Evolutionary conservation across 2,888 invertebrate species (phyloP), one percentile per base, ranked within the genome.

Genomic region (Pelosia muscerda): DNA sequence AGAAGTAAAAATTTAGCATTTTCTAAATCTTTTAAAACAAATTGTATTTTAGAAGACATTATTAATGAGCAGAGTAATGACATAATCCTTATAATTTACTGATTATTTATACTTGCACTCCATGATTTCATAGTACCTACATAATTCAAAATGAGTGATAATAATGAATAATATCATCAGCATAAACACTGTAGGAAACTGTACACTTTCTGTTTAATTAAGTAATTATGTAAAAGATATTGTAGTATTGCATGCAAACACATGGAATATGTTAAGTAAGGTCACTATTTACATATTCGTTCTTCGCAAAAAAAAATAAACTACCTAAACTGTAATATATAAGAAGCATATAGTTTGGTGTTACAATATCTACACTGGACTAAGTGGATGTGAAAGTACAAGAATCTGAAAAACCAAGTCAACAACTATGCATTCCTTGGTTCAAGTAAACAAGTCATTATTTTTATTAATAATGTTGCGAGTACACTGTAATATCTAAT

Each of bases 401-500:
- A 75, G 71, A 72, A 64, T 65, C 64, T 62, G 23, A 56, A 67
- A 75, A 71, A 65, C 67, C 71, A 65, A 79, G 79, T 49, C 22
- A 58, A 13, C 65, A 61, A 42, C 61, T 60, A 60, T 63, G 38
- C 56, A 31, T 31, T 67, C 23, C 23, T 23, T 53, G 63, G 60
- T 62, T 23, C 60, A 25, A 34, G 11, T 63, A 63, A 63, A 67
- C 34, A 68, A 65, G 65, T 69, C 23, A 54, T 28, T 34, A 63
- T 22, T 70, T 69, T 68, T 73, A 61, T 70, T 77, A 74, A 69
- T 70, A 76, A 73, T 71, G 70, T 82, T 69, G 66, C 78, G 81
- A 84, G 81, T 80, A 83, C 81, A 84, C 75, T 81, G 75, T 69
- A 82, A 82, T 89, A 91, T 88, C 86, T 90, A 89, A 91, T 91